phyloP scores from a whole-genome alignment of 1,140 invertebrate genomes.

The Nasonia giraulti region DNA sequence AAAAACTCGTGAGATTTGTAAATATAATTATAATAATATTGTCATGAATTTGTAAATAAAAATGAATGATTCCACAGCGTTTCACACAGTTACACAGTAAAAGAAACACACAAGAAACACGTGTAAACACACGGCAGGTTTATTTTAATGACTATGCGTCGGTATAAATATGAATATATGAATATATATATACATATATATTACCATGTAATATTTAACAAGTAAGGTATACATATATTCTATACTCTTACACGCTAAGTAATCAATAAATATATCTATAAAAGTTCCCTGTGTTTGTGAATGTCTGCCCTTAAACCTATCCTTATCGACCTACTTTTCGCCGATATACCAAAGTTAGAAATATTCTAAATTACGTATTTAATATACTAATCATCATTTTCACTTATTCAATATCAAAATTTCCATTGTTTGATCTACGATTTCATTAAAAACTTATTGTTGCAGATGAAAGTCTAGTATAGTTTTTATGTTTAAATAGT shows the following conservation, averaged over 20 bases:
- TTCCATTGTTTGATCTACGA: no score
- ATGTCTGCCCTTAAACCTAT: constrained; percentile 68
- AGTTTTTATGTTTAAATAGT: no score
- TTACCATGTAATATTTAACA: constrained; percentile 72
- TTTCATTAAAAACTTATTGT: no score
- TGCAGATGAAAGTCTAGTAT: no score
- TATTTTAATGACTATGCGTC: constrained; percentile 66
- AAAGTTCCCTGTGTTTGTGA: constrained; percentile 73
- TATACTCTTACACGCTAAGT: constrained; percentile 74
- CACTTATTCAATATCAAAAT: neutral
- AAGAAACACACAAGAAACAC: constrained; percentile 57
- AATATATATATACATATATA: constrained; percentile 64
- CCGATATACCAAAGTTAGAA: neutral
- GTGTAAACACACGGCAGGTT: constrained; percentile 62
- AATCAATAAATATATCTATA: constrained; percentile 75
- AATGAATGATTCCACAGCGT: constrained; percentile 44
- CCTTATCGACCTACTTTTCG: constrained; percentile 54
- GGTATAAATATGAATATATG: constrained; percentile 60
- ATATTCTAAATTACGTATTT: neutral
- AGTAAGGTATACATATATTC: constrained; percentile 71
- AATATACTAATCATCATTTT: neutral
- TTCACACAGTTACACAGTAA: constrained; percentile 37
- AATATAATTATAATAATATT: constrained; percentile 56
- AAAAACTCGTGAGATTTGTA: constrained; percentile 58
- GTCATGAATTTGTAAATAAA: constrained; percentile 59